Evolutionary conservation across 1,140 invertebrate species (phyloP).

Genomic region (Centruroides sculpturatus): DNA sequence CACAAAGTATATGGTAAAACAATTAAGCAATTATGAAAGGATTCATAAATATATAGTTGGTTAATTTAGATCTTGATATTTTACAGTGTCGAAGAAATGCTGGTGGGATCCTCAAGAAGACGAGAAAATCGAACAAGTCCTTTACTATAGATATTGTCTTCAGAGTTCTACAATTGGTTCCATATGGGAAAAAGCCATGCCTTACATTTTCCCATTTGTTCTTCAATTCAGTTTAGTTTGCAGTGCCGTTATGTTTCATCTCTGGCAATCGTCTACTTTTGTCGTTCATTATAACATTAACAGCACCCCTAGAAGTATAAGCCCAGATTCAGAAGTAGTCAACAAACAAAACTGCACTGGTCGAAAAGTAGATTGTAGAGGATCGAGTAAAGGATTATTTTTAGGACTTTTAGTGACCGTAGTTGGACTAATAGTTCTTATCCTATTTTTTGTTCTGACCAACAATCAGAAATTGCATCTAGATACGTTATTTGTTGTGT

Average conservation of each 20-base stretch:
- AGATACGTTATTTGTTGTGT: constrained; percentile 27
- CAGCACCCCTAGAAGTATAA: not conserved
- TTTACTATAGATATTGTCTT: constrained; percentile 39
- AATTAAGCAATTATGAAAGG: not conserved
- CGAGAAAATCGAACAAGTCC: constrained; percentile 37
- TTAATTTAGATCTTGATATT: not conserved
- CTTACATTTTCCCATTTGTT: constrained; percentile 45
- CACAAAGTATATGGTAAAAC: constrained; percentile 12
- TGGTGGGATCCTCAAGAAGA: constrained; percentile 10
- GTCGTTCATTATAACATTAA: not conserved
- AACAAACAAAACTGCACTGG: not conserved
- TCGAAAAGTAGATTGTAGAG: constrained; percentile 35
- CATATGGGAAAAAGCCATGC: constrained; percentile 43
- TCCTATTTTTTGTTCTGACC: constrained; percentile 47
- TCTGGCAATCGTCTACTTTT: constrained; percentile 31
- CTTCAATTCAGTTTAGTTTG: constrained; percentile 40
- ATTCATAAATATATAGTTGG: not conserved
- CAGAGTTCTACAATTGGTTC: constrained; percentile 43
- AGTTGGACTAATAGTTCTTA: constrained; percentile 41
- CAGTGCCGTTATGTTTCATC: constrained; percentile 43
- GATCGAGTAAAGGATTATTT: constrained; percentile 44
- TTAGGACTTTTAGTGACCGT: constrained; percentile 44
- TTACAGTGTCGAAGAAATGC: constrained; percentile 15
- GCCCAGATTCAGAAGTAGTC: not conserved
- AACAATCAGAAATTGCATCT: constrained; percentile 38